Evolutionary conservation across 2,888 invertebrate genomes (phyloP), one percentile per base, ranked within the genome.

Genomic region (Erebia epiphron): DNA sequence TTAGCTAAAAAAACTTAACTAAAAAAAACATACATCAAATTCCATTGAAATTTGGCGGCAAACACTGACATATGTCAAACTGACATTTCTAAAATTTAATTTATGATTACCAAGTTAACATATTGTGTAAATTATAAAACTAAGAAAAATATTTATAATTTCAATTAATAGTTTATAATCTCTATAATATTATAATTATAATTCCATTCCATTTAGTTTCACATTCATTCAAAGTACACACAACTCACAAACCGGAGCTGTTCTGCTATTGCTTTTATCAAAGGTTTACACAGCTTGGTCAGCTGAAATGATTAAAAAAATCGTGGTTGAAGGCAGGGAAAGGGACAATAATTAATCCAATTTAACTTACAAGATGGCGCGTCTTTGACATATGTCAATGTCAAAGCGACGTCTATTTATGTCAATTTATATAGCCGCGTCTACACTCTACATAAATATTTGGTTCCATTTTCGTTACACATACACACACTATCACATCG

Each of bases 401-500:
- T 70, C 72, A 74, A 16, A 54, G 50, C 46, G 70, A 69, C 67
- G 56, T 67, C 21, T 65, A 21, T 21, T 41, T 16, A 43, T 58
- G 18, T 61, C n/a, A n/a, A 26, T 35, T 35, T 43, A 46, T 68
- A 43, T 62, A 70, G 66, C 70, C 54, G 43, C 21, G n/a, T 49
- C 56, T 56, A 61, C 26, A 26, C 49, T 49, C 61, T 18, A 54
- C 18, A 65, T 68, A 65, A 61, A 73, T 71, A 75, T 76, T 77
- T 74, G 75, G 76, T 76, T 75, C 76, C 70, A 69, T 68, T 60
- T 50, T 52, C 52, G 16, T n/a, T 58, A 67, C 26, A 26, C 61
- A 61, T 41, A 67, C 67, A 67, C 67, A 65, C 49, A 56, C 54
- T 62, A 68, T 66, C 65, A 64, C 69, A 69, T 52, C 41, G 52